These are phyloP conservation scores for Thryonomys swinderianus DNA, from an alignment of 2,113 vertebrate genomes.

Conservation along the genomic window DNA sequence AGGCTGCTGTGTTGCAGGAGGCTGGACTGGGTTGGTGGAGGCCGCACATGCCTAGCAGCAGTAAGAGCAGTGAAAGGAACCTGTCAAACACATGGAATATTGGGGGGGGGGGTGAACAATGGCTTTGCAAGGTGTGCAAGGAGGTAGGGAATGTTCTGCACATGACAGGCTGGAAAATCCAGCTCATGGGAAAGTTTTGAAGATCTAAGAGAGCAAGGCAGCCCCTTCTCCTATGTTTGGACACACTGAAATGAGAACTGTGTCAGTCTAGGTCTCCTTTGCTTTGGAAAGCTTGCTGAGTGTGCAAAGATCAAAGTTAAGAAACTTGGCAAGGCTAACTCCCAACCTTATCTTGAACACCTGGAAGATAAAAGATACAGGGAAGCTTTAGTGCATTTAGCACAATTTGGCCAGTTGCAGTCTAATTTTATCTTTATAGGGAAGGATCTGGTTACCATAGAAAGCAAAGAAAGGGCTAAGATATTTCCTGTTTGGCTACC, in stretches of 20 bases:
- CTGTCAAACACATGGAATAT: background rate
- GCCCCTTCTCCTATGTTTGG: background rate
- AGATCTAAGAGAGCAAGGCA: background rate
- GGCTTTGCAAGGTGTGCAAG: background rate
- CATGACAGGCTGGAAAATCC: constrained; percentile 59
- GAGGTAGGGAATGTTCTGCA: constrained; percentile 13
- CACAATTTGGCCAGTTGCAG: background rate
- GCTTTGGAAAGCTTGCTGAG: constrained; percentile 50
- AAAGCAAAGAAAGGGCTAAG: constrained; percentile 12
- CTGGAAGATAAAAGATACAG: constrained; percentile 54
- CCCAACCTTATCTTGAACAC: constrained; percentile 45
- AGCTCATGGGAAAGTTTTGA: constrained; percentile 40
- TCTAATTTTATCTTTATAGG: background rate
- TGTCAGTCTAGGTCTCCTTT: constrained; percentile 23
- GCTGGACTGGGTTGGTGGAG: background rate
- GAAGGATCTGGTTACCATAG: background rate
- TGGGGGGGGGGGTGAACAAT: background rate
- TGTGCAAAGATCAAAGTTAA: constrained; percentile 53
- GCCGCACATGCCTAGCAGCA: background rate
- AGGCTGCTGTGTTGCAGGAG: background rate
- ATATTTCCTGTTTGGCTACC: background rate
- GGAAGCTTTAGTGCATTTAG: background rate
- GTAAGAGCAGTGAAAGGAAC: background rate
- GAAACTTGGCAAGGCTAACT: constrained; percentile 32
- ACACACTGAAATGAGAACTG: background rate